Conservation (phyloP, 2,113 vertebrate genomes). For the Apodemus speciosus region DNA sequence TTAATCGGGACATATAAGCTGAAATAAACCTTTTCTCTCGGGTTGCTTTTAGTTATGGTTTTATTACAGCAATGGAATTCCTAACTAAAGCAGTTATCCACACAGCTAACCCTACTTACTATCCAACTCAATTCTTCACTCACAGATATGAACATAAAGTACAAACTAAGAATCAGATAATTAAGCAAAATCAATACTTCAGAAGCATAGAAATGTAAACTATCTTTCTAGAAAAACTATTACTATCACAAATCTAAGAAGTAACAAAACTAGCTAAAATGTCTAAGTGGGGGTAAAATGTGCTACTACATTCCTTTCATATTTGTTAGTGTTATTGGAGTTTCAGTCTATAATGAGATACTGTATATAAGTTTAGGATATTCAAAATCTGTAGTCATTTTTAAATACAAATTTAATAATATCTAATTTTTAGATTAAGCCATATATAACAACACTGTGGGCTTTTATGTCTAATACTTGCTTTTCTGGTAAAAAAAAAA, state of each 20-base stretch:
- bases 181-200: not conserved
- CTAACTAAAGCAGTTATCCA: not conserved
- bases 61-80: not conserved
- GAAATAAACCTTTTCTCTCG: not conserved
- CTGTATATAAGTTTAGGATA: not conserved
- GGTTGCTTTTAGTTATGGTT: not conserved
- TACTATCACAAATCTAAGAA: constrained; percentile 36
- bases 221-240: constrained; percentile 32
- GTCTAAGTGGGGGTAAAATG: not conserved
- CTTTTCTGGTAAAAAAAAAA: constrained; percentile 3
- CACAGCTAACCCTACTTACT: not conserved
- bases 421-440: not conserved
- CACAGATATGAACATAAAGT: not conserved
- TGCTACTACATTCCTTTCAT: constrained; percentile 44
- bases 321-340: not conserved
- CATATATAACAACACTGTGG: constrained; percentile 21
- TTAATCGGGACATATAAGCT: not conserved
- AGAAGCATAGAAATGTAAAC: not conserved
- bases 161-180: not conserved
- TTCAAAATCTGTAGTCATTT: not conserved
- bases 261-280: constrained; percentile 39
- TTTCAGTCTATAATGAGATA: not conserved
- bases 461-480: not conserved
- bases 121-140: not conserved
- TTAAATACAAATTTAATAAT: not conserved